Evolutionary conservation across 2,113 vertebrate genomes (phyloP), one percentile per base, ranked within the genome.

Genomic region (Isurus oxyrinchus): DNA sequence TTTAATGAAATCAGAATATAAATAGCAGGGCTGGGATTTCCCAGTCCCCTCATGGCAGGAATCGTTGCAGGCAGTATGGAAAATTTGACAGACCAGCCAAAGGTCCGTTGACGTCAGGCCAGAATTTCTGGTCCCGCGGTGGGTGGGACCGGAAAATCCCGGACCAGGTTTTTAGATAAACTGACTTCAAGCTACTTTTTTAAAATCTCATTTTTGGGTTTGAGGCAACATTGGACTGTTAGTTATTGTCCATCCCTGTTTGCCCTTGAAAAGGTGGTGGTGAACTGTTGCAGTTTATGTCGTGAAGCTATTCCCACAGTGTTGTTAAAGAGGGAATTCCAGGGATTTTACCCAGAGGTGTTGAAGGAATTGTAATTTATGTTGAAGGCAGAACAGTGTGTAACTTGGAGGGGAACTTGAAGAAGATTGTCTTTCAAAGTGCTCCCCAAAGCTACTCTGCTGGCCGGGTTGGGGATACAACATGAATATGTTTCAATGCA

Each of bases 1-100:
- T 93, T 93, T 95, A 69, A 95, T 53, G 63, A 95, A 61, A 53
- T 95, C 40, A 95, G 72, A 95, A 95, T 27, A 40, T 72, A 31
- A 53, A 53, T 57, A 93, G 35, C 90, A 93, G 19, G 2, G 63
- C 63, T 19, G 63, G 63, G 49, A 27, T 55, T 55, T 57, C 27
- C 63, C 16, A 16, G 16, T 66, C 19, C 2, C 3, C 14, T 3
- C 16, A 19, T 3, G 63, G 61, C 0, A 16, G 63, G 63, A 66
- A 21, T 66, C 19, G 63, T 66, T 3, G 16, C 63, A 66, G 63
- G 19, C 2, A 16, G 63, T 16, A 19, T 16, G 19, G 63, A 66
- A 66, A 19, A 66, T 66, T 66, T 66, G 63, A 19, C 2, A 3
- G 19, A 66, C 14, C 63, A 66, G 63, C 57, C 57, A 49, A 49